phyloP scores from a whole-genome alignment of 2,888 invertebrate species.

The Falcaria lacertinaria region DNA sequence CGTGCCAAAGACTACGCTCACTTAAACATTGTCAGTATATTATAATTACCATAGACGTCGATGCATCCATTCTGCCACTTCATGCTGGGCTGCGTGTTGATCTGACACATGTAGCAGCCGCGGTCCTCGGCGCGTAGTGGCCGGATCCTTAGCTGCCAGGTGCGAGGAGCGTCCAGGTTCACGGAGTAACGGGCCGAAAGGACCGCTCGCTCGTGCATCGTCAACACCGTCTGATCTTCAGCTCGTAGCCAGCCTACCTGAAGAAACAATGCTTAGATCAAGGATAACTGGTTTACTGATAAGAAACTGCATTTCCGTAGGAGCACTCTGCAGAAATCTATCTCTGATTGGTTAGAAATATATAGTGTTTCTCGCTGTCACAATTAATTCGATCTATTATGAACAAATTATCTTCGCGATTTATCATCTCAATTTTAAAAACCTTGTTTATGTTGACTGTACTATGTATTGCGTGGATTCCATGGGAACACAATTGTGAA shows the following conservation, averaged over 20 bases:
- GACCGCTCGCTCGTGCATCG: conserved; percentile 90
- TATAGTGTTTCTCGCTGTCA: too few species aligned
- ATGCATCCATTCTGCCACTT: conserved; percentile 93
- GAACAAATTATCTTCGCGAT: too few species aligned
- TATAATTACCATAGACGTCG: conserved; percentile 89
- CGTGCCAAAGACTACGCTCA: conserved; percentile 5
- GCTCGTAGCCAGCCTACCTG: conserved; percentile 95
- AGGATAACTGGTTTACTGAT: too few species aligned
- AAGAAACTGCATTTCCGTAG: too few species aligned
- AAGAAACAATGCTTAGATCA: neutral
- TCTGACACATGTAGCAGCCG: too few species aligned
- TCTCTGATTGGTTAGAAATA: too few species aligned
- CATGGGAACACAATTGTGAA: too few species aligned
- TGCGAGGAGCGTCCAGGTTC: conserved; percentile 88
- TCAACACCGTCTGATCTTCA: conserved; percentile 94
- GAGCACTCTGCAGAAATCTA: too few species aligned
- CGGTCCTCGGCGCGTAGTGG: conserved; percentile 90
- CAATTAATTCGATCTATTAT: too few species aligned
- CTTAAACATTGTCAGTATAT: neutral
- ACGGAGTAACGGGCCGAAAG: conserved; percentile 91
- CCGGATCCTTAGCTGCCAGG: conserved; percentile 92
- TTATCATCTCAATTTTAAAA: too few species aligned
- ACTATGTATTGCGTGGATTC: too few species aligned
- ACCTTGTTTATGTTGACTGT: too few species aligned
- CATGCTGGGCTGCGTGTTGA: conserved; percentile 88